Base-by-base conservation (phyloP, 2,888 invertebrate species). In the Mystacides longicornis region DNA sequence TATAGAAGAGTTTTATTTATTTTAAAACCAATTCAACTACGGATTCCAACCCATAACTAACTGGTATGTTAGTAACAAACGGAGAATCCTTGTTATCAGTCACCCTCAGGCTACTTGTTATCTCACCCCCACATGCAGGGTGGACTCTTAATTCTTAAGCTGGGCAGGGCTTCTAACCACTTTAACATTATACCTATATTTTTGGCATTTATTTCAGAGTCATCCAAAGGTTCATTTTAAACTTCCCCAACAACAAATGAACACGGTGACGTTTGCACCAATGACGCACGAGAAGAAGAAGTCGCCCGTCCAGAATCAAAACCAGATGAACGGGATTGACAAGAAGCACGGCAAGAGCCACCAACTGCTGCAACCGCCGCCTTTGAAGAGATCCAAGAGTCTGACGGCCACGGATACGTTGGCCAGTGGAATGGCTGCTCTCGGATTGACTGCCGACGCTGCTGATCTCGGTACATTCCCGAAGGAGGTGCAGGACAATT, bases 321-420 rank as follows among this genome's bases (percentile, higher is more conserved):
- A 51, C 9, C 49, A 43, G 23, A 23, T 52, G 19, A 49, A 50
- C 18, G 52, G 54, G 5, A 23, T 23, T 27, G 52, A 51, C 16
- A 54, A 51, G 20, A 23, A 27, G 3, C 63, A 27, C 14, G 31
- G 19, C 11, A 66, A 74, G 57, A 71, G 75, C 37, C 48, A 48
- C 7, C 48, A 48, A 65, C 70, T 75, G 11, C 72, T 64, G 59
- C 59, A 62, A 56, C 57, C 54, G 58, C 48, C 58, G 56, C 42
- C 62, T 54, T 69, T 90, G 59, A 90, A 91, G 72, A 79, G 91
- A 49, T 90, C 90, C 58, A 91, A 90, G 71, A 90, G 90, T 55
- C 71, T 91, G 64, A 88, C 87, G 9, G 85, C 89, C 0, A 83
- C 88, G 0, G 89, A 90, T 66, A 82, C 85, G 11, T 71, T 83